Percentiles rank a stretch among this genome's conserved stretches.
phyloP scores from a whole-genome alignment of 1,140 invertebrate species.

The Hylaeus volcanicus region DNA sequence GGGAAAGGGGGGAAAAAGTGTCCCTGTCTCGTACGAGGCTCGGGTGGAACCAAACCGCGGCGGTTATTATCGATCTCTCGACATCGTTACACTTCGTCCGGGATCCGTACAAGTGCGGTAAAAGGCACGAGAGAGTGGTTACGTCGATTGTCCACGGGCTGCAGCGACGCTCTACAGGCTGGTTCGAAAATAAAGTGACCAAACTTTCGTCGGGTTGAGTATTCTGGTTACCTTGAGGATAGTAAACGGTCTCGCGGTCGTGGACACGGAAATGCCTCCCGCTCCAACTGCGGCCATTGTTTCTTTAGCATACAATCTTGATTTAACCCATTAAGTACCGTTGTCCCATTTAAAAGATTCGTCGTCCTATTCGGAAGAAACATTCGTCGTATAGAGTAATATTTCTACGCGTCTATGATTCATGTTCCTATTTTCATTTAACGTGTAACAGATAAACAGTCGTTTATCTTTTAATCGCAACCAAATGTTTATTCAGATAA shows the following conservation, averaged over 20 bases:
- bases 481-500: too few relatives aligned
- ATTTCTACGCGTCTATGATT: too few relatives aligned
- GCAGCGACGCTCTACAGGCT: slow-evolving; percentile 38
- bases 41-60: slow-evolving; percentile 61
- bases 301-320: background rate
- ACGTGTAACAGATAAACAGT: too few relatives aligned
- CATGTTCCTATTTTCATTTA: too few relatives aligned
- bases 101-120: slow-evolving; percentile 71
- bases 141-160: slow-evolving; percentile 59
- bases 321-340: too few relatives aligned
- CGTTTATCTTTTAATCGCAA: too few relatives aligned
- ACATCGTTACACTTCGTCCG: slow-evolving; percentile 64
- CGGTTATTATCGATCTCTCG: slow-evolving; percentile 63
- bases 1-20: slow-evolving; percentile 48
- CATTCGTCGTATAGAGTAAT: too few relatives aligned
- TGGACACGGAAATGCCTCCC: background rate
- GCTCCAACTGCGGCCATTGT: background rate
- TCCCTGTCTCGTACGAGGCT: slow-evolving; percentile 58
- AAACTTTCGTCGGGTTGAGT: slow-evolving; percentile 6
- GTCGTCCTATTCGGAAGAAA: too few relatives aligned
- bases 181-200: slow-evolving; percentile 30
- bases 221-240: slow-evolving; percentile 5
- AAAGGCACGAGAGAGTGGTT: slow-evolving; percentile 65
- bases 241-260: background rate
- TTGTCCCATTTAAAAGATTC: too few relatives aligned